phyloP scores from a whole-genome alignment of 2,888 invertebrate genomes.

The Dryobota labecula region DNA sequence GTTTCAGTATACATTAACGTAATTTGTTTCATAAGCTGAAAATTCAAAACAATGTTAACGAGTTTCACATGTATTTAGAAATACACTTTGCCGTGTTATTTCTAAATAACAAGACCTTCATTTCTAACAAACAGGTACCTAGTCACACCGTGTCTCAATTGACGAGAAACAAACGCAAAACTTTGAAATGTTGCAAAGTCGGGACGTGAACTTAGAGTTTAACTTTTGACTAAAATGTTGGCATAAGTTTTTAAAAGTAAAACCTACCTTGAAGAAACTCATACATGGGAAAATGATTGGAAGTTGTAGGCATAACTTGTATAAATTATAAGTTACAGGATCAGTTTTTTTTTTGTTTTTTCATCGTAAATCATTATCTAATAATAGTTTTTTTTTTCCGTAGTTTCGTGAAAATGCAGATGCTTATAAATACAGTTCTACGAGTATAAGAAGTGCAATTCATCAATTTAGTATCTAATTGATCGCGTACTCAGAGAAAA shows the following conservation, averaged over 20 bases:
- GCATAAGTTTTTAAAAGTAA: constrained; percentile 19
- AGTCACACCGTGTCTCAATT: constrained; percentile 21
- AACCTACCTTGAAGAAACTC: neutral
- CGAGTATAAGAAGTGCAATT: too few relatives aligned
- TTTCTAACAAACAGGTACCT: neutral
- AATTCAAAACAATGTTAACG: neutral
- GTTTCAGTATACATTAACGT: neutral
- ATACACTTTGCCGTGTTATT: neutral
- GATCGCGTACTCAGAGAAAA: neutral
- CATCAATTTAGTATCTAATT: neutral
- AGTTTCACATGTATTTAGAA: neutral
- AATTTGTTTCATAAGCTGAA: neutral
- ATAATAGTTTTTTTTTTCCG: neutral
- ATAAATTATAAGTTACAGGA: neutral
- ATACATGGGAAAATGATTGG: neutral
- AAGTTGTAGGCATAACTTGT: constrained; percentile 5
- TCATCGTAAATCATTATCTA: neutral
- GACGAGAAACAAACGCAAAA: constrained; percentile 27
- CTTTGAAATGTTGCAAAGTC: constrained; percentile 39
- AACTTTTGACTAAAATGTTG: constrained; percentile 50
- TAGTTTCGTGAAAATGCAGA: neutral
- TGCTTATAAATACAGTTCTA: neutral
- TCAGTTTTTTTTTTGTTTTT: too few relatives aligned
- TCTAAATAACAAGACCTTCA: neutral
- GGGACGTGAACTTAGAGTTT: constrained; percentile 24